These are phyloP conservation scores for Silvanus unidentatus DNA, from an alignment of 2,888 invertebrate species.

Conservation along the genomic window DNA sequence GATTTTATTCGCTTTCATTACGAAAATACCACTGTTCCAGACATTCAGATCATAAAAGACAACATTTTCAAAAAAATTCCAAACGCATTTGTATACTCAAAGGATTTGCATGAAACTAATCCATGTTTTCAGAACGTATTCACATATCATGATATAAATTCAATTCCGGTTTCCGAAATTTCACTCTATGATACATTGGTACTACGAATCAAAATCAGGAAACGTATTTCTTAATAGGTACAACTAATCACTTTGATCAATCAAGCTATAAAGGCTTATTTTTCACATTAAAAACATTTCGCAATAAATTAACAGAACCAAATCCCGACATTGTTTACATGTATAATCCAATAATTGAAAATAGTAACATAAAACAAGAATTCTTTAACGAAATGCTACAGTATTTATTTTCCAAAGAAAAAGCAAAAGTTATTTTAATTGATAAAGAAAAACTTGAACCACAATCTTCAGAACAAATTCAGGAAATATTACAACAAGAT, in stretches of 20 bases:
- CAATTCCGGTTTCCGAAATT: background rate
- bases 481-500: slow-evolving; percentile 11
- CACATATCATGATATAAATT: slow-evolving; percentile 9
- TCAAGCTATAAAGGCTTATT: background rate
- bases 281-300: background rate
- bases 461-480: slow-evolving; percentile 2
- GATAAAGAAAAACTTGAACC: slow-evolving; percentile 6
- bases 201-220: background rate
- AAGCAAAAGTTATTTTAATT: slow-evolving; percentile 5
- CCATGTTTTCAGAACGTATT: slow-evolving; percentile 9
- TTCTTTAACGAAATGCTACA: slow-evolving; percentile 4
- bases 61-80: too few relatives aligned
- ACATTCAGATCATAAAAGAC: too few relatives aligned
- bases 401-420: slow-evolving; percentile 3
- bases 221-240: background rate
- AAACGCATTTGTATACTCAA: slow-evolving; percentile 7
- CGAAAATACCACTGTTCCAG: too few relatives aligned
- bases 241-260: slow-evolving; percentile 3
- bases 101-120: slow-evolving; percentile 16
- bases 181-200: background rate
- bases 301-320: slow-evolving; percentile 19
- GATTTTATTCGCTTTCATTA: too few relatives aligned
- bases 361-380: slow-evolving; percentile 7
- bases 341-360: slow-evolving; percentile 7
- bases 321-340: too few relatives aligned